A percentile compares a stretch with the other conserved stretches of the same genome.
Conservation (phyloP, 2,797 vertebrate genomes). For the Cirrhinus molitorella region DNA sequence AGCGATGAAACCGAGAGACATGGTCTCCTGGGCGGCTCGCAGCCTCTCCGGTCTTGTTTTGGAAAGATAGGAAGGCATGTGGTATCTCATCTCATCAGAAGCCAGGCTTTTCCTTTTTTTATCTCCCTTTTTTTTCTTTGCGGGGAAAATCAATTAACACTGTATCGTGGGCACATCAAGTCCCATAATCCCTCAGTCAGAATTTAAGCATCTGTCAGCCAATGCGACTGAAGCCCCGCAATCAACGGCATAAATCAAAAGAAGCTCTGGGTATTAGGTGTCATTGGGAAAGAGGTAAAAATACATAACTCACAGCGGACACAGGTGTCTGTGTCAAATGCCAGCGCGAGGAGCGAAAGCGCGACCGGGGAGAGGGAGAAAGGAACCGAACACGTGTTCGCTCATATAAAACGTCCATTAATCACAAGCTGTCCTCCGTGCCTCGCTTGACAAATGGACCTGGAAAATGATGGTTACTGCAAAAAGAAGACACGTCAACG, state of each 20-base stretch:
- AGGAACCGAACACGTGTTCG: conserved; percentile 63
- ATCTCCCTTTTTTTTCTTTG: conserved; percentile 5
- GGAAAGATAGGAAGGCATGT: conserved; percentile 34
- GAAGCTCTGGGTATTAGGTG: conserved; percentile 64
- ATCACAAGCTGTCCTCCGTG: conserved; percentile 71
- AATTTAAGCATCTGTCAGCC: conserved; percentile 54
- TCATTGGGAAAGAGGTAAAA: conserved; percentile 62
- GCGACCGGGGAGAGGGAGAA: conserved; percentile 28
- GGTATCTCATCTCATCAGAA: conserved; percentile 32
- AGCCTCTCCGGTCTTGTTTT: conserved; percentile 15
- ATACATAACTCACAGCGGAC: conserved; percentile 69
- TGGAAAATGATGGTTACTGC: conserved; percentile 74
- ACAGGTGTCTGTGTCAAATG: conserved; percentile 65
- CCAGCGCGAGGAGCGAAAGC: conserved; percentile 45
- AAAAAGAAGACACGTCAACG: conserved; percentile 65
- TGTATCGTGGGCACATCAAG: conserved; percentile 12
- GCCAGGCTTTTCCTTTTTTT: conserved; percentile 36
- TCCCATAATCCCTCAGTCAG: conserved; percentile 53
- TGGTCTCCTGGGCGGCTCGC: conserved; percentile 12
- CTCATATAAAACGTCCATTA: conserved; percentile 71
- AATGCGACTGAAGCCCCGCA: conserved; percentile 56
- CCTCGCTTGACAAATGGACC: conserved; percentile 76
- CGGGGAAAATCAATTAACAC: conserved; percentile 51
- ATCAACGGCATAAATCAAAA: conserved; percentile 64
- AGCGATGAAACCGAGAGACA: neutral